These are phyloP conservation scores for Eidolon dupreanum DNA, from an alignment of 2,797 vertebrate species.

Conservation along the genomic window DNA sequence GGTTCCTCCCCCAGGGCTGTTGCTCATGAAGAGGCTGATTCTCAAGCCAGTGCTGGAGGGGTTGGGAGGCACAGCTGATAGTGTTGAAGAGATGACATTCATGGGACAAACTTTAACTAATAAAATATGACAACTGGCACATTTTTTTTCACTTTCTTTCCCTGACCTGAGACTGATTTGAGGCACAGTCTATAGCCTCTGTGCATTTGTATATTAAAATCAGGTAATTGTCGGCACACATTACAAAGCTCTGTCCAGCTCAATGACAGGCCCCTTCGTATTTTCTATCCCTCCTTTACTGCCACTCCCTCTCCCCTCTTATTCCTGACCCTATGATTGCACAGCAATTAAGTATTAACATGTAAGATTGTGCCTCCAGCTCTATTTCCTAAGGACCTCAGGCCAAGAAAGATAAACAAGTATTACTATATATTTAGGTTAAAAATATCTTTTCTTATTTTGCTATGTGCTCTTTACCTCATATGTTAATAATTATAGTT, in stretches of 20 bases:
- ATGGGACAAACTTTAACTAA: not conserved
- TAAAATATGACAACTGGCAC: not conserved
- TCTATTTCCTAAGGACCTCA: not conserved
- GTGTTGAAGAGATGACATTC: not conserved
- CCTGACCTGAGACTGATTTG: not conserved
- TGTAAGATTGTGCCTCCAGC: not conserved
- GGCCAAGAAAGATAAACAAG: not conserved
- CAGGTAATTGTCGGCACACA: not conserved
- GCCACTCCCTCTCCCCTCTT: no score
- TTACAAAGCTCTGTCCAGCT: not conserved
- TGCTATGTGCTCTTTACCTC: not conserved
- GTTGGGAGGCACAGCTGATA: not conserved
- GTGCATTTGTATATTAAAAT: not conserved
- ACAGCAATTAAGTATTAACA: not conserved
- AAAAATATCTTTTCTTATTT: conserved; percentile 6
- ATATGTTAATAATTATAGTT: not conserved
- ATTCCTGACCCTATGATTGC: not conserved
- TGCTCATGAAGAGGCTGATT: not conserved
- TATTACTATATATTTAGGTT: not conserved
- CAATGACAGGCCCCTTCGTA: not conserved
- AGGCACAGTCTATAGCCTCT: not conserved
- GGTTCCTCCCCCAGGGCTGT: not conserved
- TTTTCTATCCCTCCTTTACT: not conserved
- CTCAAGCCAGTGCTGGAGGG: not conserved
- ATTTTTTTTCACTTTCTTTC: not conserved